Conservation (phyloP, 1,140 invertebrate genomes). For the Megathymus violae region DNA sequence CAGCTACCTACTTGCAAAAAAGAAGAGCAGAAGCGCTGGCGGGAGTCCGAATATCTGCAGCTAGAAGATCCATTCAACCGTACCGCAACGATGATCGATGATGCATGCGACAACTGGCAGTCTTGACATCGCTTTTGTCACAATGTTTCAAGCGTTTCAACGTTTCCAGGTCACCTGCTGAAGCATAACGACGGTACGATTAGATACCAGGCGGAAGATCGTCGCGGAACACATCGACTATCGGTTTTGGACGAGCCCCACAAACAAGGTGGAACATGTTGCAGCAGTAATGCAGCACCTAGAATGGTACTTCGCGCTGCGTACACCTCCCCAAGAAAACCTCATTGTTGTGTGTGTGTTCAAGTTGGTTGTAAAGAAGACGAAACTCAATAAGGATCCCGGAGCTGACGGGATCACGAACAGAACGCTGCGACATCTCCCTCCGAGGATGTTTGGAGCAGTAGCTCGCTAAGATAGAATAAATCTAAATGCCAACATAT, state of each 20-base stretch:
- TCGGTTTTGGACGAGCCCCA: conserved; percentile 40
- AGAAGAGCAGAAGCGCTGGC: no score
- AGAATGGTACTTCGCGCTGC: conserved; percentile 2
- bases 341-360: conserved; percentile 29
- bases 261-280: conserved; percentile 1
- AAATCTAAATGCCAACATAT: no score
- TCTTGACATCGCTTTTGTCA: background rate
- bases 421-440: conserved; percentile 21
- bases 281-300: conserved; percentile 2
- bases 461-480: conserved; percentile 21
- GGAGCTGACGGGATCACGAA: conserved; percentile 39
- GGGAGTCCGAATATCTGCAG: no score
- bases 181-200: conserved; percentile 17
- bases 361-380: conserved; percentile 9
- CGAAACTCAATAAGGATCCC: conserved; percentile 36
- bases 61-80: no score
- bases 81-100: no score
- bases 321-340: conserved; percentile 31
- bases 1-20: background rate
- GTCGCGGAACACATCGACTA: conserved; percentile 40
- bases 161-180: conserved; percentile 30
- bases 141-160: no score
- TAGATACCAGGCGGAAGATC: conserved; percentile 30
- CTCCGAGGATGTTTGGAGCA: conserved; percentile 22
- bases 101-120: conserved; percentile 4